Evolutionary conservation across 2,888 invertebrate species (phyloP).

Genomic region (Melipona beecheii): DNA sequence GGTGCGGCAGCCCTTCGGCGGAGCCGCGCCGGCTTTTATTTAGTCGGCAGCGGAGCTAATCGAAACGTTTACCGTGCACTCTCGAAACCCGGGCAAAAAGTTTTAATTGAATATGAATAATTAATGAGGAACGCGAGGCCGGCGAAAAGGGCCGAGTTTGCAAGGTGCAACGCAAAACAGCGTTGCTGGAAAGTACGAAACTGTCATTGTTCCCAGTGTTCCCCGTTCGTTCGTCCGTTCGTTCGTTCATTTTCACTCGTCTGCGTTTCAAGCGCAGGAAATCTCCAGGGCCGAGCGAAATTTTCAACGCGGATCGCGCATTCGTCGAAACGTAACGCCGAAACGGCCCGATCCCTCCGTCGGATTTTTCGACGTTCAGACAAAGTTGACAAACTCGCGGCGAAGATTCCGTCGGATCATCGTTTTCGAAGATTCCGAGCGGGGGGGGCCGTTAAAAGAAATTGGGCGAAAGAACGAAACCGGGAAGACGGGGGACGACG

Average conservation of each 20-base stretch:
- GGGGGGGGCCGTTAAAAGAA: constrained; percentile 49
- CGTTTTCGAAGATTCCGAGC: constrained; percentile 33
- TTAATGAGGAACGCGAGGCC: constrained; percentile 49
- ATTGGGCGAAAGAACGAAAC: constrained; percentile 49
- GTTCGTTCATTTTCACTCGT: background rate
- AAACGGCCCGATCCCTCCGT: background rate
- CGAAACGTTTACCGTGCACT: constrained; percentile 63
- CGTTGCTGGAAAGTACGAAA: constrained; percentile 12
- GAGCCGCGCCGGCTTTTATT: constrained; percentile 41
- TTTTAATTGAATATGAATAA: constrained; percentile 71
- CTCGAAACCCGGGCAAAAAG: constrained; percentile 54
- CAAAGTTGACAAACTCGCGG: background rate
- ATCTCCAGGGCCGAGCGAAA: background rate
- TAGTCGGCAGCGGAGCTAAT: constrained; percentile 50
- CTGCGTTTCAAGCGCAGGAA: background rate
- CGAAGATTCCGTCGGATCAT: constrained; percentile 21
- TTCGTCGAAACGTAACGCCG: constrained; percentile 25
- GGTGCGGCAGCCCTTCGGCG: constrained; percentile 35
- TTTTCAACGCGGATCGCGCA: background rate
- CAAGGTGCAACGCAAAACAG: constrained; percentile 37
- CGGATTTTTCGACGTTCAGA: too few relatives aligned
- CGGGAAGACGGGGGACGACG: constrained; percentile 11
- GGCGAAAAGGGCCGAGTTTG: constrained; percentile 9
- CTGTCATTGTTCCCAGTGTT: constrained; percentile 34
- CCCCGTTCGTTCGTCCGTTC: constrained; percentile 3